Conservation (phyloP, 2,797 vertebrate species). For the Aeoliscus strigatus region DNA sequence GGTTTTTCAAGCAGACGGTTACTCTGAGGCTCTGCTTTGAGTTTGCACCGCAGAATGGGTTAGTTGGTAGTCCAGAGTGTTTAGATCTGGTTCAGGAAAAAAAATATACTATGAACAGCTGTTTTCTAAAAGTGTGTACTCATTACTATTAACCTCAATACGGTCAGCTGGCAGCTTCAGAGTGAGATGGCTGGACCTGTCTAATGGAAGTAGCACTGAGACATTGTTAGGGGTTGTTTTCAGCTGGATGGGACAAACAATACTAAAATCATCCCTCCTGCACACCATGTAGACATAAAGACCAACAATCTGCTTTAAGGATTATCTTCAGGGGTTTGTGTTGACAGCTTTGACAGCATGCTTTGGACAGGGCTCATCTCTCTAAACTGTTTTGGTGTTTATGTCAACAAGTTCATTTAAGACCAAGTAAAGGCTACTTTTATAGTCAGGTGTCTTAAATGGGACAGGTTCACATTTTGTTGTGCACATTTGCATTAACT, state of each 20-base stretch:
- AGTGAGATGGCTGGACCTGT: slow-evolving; percentile 2
- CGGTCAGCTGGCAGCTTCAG: slow-evolving; percentile 2
- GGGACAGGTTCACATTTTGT: no score
- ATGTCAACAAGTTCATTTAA: no score
- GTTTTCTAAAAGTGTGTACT: slow-evolving; percentile 7
- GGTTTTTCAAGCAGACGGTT: no score
- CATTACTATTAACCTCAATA: slow-evolving; percentile 3
- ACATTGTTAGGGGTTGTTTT: slow-evolving; percentile 17
- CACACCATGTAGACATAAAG: slow-evolving; percentile 48
- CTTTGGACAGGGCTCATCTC: slow-evolving; percentile 19
- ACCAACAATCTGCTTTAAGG: slow-evolving; percentile 62
- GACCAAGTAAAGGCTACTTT: no score
- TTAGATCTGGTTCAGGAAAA: slow-evolving; percentile 13
- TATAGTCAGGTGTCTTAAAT: no score
- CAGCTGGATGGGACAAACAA: slow-evolving; percentile 32
- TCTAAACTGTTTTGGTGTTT: no score
- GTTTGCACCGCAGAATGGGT: no score
- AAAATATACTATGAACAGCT: slow-evolving; percentile 7
- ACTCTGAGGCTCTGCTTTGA: no score
- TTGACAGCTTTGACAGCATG: slow-evolving; percentile 24
- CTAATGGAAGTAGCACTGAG: slow-evolving; percentile 10
- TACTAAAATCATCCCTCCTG: slow-evolving; percentile 51
- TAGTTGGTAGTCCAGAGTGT: no score
- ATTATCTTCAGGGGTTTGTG: slow-evolving; percentile 52
- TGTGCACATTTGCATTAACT: no score